Evolutionary conservation across 2,797 vertebrate species (phyloP).

Genomic region (Macropus fuliginosus): DNA sequence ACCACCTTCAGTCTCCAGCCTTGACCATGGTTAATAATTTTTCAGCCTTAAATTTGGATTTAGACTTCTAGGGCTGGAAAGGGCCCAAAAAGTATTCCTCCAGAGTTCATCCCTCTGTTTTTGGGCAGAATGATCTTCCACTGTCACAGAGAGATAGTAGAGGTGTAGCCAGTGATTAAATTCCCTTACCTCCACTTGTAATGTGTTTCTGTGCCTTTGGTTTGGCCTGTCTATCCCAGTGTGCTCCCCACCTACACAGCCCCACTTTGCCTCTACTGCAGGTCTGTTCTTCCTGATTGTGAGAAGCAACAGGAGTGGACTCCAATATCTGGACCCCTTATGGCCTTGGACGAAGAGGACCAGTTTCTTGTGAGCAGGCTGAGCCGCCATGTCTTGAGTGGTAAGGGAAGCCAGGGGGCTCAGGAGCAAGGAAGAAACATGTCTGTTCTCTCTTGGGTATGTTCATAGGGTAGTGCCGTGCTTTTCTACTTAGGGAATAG

Average conservation of each 20-base stretch:
- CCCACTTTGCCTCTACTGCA: slow-evolving; percentile 30
- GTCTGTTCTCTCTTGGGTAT: background rate
- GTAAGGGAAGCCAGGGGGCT: slow-evolving; percentile 48
- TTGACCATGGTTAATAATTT: background rate
- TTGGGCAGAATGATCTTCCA: background rate
- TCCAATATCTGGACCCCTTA: slow-evolving; percentile 67
- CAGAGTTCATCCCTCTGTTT: background rate
- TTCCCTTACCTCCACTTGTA: background rate
- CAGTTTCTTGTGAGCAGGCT: slow-evolving; percentile 85
- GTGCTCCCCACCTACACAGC: fast-evolving
- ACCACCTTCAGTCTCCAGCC: background rate
- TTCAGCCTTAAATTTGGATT: background rate
- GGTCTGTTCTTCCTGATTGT: slow-evolving; percentile 74
- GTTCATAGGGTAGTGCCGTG: background rate
- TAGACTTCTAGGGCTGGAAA: background rate
- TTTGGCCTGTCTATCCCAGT: background rate
- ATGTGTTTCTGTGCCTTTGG: background rate
- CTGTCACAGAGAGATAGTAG: background rate
- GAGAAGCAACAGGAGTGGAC: slow-evolving; percentile 82
- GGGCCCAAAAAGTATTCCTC: background rate
- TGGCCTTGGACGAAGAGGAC: slow-evolving; percentile 79
- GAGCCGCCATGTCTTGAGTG: slow-evolving; percentile 76
- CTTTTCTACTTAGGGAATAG: background rate
- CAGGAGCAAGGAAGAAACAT: background rate
- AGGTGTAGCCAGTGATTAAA: background rate